Conservation (phyloP, 2,797 vertebrate species). For the Craterocephalus amniculus region DNA sequence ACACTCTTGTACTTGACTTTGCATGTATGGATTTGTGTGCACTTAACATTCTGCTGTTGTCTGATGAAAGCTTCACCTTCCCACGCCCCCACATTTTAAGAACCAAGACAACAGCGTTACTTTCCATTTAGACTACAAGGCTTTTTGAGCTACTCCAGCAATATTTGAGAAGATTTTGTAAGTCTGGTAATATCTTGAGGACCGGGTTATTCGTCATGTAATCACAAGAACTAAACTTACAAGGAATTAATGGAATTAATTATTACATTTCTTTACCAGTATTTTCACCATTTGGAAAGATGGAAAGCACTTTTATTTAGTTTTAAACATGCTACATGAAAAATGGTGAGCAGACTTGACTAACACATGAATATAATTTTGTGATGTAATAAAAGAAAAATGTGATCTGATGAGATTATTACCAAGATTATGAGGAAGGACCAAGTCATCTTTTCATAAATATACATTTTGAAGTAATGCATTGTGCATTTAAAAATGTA, state of each 20-base stretch:
- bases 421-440: constrained; percentile 36
- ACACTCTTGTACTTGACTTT: constrained; percentile 25
- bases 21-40: neutral
- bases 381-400: constrained; percentile 30
- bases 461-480: neutral
- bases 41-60: constrained; percentile 7
- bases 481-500: neutral
- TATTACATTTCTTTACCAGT: no score
- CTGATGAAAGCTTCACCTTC: constrained; percentile 21
- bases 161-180: constrained; percentile 35
- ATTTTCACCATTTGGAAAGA: constrained; percentile 21
- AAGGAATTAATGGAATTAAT: no score
- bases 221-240: constrained; percentile 32
- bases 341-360: neutral
- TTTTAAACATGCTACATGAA: neutral
- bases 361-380: neutral
- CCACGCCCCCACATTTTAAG: constrained; percentile 36
- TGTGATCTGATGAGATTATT: constrained; percentile 29
- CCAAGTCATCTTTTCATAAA: neutral
- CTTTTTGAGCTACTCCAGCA: constrained; percentile 33
- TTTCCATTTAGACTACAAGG: constrained; percentile 27
- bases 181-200: constrained; percentile 25
- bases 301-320: neutral
- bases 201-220: constrained; percentile 43
- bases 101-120: constrained; percentile 23